A percentile compares a stretch with the other conserved stretches of the same genome.
phyloP scores from a whole-genome alignment of 2,797 vertebrate genomes.

The Spondyliosoma cantharus region DNA sequence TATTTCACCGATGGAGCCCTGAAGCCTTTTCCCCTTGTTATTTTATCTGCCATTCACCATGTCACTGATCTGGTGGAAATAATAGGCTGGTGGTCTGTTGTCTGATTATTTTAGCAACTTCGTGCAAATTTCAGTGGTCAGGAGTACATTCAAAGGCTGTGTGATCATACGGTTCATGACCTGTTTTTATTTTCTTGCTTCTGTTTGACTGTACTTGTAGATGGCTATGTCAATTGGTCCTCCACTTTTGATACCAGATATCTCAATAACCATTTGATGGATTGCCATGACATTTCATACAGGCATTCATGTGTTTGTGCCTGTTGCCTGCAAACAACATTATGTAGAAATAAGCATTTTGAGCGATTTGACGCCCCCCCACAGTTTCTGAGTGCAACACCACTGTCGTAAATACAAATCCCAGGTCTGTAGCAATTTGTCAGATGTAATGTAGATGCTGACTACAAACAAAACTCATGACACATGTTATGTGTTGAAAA shows the following conservation, averaged over 20 bases:
- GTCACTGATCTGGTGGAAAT: conserved; percentile 3
- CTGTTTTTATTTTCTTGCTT: conserved; percentile 1
- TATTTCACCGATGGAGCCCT: conserved; percentile 5
- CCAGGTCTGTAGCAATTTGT: too few relatives aligned
- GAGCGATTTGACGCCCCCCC: too few relatives aligned
- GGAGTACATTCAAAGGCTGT: not conserved
- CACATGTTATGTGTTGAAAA: too few relatives aligned
- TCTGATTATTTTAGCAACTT: conserved; percentile 27
- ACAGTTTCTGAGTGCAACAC: too few relatives aligned
- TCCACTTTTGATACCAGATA: not conserved
- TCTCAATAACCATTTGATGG: not conserved
- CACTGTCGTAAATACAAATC: too few relatives aligned
- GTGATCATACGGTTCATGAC: not conserved
- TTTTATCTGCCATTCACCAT: not conserved
- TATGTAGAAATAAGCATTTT: too few relatives aligned
- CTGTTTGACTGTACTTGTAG: not conserved
- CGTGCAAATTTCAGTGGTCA: conserved; percentile 14
- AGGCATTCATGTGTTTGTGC: too few relatives aligned
- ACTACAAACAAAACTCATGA: too few relatives aligned
- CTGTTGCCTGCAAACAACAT: too few relatives aligned
- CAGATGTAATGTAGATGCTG: too few relatives aligned
- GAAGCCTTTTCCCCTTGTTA: conserved; percentile 18
- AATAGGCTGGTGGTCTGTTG: conserved; percentile 8
- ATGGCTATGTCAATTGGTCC: too few relatives aligned
- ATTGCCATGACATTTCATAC: not conserved